Base-by-base conservation (phyloP, 2,113 vertebrate species). In the Xiphophorus maculatus region DNA sequence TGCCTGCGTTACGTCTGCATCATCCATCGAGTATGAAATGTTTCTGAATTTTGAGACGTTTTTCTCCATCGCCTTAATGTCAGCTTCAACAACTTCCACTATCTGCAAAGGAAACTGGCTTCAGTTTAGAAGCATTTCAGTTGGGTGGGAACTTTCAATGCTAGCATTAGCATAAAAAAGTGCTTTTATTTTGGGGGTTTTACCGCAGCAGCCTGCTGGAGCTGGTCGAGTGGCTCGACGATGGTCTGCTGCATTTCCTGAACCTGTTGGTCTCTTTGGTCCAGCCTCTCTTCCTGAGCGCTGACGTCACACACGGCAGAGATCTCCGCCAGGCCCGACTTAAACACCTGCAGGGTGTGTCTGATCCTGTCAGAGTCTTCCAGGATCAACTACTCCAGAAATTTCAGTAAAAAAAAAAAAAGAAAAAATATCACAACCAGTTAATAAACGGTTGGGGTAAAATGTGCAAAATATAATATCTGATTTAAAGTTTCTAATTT, bases 341-440 rank as follows among this genome's bases (percentile, higher is more conserved):
- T 88, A 81, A 97, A 86, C 8, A 84, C 84, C 11, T 93, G 92
- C 27, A 99, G 89, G 72, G 92, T 76, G 54, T 76, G 89, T 35
- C 95, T 93, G 84, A 96, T 97, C 89, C 97, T 95, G 79, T 96
- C 95, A 0, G 95, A 96, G 82, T 99, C 97, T 73, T 97, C 96
- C 90, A 97, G 91, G 73, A 96, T 95, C 93, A 97, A 93, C 98
- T 99, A 79, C 0, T 35, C 12, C 44, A 58, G 62, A 60, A 61
- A 51, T 78, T 63, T 22, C 2, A 63, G 54, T 30, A 0, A 64
- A 12, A 76, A 28, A 37, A 4, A 33, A 4, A 4, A 40, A 37
- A 64, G 22, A 37, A 3, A 40, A 37, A 64, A 42, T 8, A 60
- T 40, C 4, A 40, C 8, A 40, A 14, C 27, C 27, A 40, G 13